Conservation (phyloP, 2,888 invertebrate genomes). For the Tromatobia lineatoria region DNA sequence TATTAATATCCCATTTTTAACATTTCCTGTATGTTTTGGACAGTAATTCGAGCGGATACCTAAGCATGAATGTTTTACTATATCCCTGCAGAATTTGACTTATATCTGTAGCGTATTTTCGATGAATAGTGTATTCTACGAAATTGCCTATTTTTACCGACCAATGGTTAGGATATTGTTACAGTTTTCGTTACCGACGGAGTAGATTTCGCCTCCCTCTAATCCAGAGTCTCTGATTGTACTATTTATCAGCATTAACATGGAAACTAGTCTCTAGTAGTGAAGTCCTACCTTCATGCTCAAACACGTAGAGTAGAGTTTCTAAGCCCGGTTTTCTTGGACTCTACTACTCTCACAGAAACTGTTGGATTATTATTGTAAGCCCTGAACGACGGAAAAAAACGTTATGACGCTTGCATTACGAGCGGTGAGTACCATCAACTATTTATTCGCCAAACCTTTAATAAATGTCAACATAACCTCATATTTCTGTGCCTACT, state of each 20-base stretch:
- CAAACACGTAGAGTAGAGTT: background rate
- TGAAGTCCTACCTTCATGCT: background rate
- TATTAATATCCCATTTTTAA: no score
- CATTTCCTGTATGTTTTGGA: no score
- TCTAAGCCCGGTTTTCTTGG: background rate
- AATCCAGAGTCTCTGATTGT: no score
- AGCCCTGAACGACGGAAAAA: slow-evolving; percentile 1
- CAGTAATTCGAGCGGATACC: no score
- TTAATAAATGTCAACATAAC: slow-evolving; percentile 23
- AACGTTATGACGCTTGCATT: slow-evolving; percentile 46
- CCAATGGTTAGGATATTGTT: no score
- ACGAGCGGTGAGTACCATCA: slow-evolving; percentile 48
- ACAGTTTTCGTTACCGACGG: no score
- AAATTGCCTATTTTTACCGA: no score
- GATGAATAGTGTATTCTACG: no score
- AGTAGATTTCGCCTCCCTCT: no score
- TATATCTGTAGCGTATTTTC: no score
- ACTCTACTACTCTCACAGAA: background rate
- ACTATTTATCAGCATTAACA: background rate
- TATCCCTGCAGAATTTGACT: no score
- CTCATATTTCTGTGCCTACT: background rate
- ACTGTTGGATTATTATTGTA: background rate
- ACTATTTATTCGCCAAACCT: background rate
- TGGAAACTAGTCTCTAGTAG: background rate
- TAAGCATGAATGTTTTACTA: no score